Percentiles rank a stretch among this genome's conserved stretches.
phyloP scores from a whole-genome alignment of 2,113 vertebrate species.

The Neolamprologus kungweensis region DNA sequence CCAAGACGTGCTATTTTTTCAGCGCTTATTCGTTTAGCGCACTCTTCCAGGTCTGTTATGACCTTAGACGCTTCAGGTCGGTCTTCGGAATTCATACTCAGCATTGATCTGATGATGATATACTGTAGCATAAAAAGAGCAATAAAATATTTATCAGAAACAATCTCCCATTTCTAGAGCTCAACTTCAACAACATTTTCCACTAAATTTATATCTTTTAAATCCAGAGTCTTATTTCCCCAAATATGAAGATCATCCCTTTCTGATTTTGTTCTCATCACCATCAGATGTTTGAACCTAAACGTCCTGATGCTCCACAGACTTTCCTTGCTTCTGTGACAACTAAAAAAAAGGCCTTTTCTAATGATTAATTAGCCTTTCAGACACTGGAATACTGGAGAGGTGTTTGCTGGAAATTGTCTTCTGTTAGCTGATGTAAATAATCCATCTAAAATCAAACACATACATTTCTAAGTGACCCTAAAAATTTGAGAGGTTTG shows the following conservation, averaged over 20 bases:
- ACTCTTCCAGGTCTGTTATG: neutral
- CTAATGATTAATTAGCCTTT: neutral
- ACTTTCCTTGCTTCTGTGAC: neutral
- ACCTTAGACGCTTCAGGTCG: constrained; percentile 31
- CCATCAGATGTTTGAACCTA: neutral
- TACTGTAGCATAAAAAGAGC: neutral
- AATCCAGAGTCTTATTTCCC: neutral
- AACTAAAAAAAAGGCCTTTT: neutral
- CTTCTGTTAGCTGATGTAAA: rapidly evolving
- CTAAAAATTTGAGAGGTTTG: neutral
- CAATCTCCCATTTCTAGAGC: rapidly evolving
- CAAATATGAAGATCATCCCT: rapidly evolving
- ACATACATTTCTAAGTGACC: neutral
- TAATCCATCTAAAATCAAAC: neutral
- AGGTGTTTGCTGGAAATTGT: neutral
- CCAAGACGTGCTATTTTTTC: rapidly evolving
- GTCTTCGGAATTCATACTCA: neutral
- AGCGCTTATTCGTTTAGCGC: rapidly evolving
- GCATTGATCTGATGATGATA: constrained; percentile 9
- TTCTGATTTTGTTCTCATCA: neutral
- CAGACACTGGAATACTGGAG: neutral
- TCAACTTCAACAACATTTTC: neutral
- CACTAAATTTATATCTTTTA: neutral
- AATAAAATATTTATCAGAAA: neutral
- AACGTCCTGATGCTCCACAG: rapidly evolving